A percentile compares a stretch with the other conserved stretches of the same genome.
phyloP scores from a whole-genome alignment of 2,888 invertebrate genomes.

The Chaetogeoica ovagalla region DNA sequence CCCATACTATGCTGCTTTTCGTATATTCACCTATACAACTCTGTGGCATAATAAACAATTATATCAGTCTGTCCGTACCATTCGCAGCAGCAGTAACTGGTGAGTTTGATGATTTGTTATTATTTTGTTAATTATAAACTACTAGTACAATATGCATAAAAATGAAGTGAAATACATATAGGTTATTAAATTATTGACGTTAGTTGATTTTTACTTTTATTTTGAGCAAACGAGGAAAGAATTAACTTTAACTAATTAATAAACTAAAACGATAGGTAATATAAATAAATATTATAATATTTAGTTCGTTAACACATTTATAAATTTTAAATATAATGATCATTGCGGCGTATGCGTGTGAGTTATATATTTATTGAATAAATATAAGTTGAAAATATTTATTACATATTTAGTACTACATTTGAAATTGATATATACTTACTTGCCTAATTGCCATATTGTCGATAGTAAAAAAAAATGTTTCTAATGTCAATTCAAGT shows the following conservation, averaged over 20 bases:
- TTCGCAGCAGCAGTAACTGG: conserved; percentile 9
- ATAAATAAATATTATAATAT: too few relatives aligned
- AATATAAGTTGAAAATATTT: too few relatives aligned
- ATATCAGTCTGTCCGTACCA: conserved; percentile 15
- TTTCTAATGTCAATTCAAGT: too few relatives aligned
- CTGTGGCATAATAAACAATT: background rate
- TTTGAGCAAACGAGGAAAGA: too few relatives aligned
- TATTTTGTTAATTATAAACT: background rate
- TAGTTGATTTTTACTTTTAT: too few relatives aligned
- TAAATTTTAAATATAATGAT: too few relatives aligned
- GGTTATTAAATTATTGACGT: too few relatives aligned
- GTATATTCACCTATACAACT: background rate
- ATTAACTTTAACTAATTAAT: too few relatives aligned
- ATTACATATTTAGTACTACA: background rate
- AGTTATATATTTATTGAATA: too few relatives aligned
- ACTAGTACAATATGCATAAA: background rate
- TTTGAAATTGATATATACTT: background rate
- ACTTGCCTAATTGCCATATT: background rate
- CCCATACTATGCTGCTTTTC: background rate
- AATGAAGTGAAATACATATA: background rate
- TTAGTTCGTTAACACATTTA: too few relatives aligned
- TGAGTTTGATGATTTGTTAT: conserved; percentile 7
- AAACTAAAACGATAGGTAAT: too few relatives aligned
- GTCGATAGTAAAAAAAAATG: background rate
- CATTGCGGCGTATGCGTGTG: too few relatives aligned